These are phyloP conservation scores for Ectropis grisescens DNA, from an alignment of 1,140 invertebrate genomes.

Conservation along the genomic window DNA sequence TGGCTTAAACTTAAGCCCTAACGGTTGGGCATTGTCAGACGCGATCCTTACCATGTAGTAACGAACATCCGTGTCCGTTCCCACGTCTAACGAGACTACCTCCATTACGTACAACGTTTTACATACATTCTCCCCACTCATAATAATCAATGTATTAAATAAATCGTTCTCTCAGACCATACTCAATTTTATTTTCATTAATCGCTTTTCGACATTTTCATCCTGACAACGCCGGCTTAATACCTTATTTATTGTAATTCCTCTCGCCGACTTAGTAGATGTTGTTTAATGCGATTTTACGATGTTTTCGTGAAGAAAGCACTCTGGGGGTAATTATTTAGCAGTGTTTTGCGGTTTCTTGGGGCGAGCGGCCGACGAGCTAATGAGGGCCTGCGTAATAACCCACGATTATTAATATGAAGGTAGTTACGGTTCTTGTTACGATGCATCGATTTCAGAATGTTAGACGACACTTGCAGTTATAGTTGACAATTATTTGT, in stretches of 20 bases:
- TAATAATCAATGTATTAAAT: constrained; percentile 61
- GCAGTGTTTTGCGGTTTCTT: constrained; percentile 58
- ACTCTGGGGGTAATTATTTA: constrained; percentile 53
- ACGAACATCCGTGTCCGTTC: constrained; percentile 23
- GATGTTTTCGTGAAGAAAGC: constrained; percentile 55
- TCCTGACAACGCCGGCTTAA: constrained; percentile 33
- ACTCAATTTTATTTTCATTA: constrained; percentile 53
- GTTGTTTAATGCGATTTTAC: constrained; percentile 46
- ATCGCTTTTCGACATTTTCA: constrained; percentile 49
- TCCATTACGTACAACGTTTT: constrained; percentile 55
- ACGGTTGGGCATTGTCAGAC: constrained; percentile 43
- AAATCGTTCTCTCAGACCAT: constrained; percentile 41
- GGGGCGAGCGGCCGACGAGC: constrained; percentile 29
- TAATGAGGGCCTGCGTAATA: constrained; percentile 53
- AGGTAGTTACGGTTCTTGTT: constrained; percentile 41
- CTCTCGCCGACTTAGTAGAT: constrained; percentile 35
- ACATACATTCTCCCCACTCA: constrained; percentile 49
- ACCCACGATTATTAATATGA: constrained; percentile 54
- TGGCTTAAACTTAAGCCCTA: constrained; percentile 41
- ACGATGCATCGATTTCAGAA: constrained; percentile 15
- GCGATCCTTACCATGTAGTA: constrained; percentile 38
- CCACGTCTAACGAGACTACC: constrained; percentile 62
- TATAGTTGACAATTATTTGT: no score
- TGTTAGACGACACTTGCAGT: no score
- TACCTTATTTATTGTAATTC: constrained; percentile 56